A percentile compares a stretch with the other conserved stretches of the same genome.
These are phyloP conservation scores for Poeciliopsis prolifica DNA, from an alignment of 2,113 vertebrate species.

Conservation along the genomic window DNA sequence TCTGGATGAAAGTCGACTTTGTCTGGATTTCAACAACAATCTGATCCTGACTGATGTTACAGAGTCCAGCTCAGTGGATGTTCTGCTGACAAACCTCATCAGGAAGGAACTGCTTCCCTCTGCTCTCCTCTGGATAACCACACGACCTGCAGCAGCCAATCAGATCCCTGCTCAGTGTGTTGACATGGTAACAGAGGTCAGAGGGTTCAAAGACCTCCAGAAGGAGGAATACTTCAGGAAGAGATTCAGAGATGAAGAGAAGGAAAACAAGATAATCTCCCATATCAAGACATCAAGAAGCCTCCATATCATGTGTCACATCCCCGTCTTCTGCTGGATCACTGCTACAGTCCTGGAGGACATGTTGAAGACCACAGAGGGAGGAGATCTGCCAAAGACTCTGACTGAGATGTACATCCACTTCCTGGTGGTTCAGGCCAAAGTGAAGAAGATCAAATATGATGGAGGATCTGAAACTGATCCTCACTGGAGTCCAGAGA, in stretches of 20 bases:
- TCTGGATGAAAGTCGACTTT: conserved; percentile 1
- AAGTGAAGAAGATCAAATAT: conserved; percentile 1
- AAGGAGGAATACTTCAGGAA: conserved; percentile 2
- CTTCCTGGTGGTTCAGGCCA: conserved; percentile 7
- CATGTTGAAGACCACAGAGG: not conserved
- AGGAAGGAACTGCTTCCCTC: conserved; percentile 9
- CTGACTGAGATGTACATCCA: conserved; percentile 8
- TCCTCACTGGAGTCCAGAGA: not conserved
- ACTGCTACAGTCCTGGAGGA: not conserved
- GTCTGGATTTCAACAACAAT: not conserved
- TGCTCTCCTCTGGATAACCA: conserved; percentile 9
- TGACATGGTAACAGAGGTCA: not conserved
- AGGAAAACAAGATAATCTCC: not conserved
- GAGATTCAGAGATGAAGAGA: not conserved
- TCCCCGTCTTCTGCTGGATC: conserved; percentile 13
- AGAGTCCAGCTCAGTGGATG: conserved; percentile 10
- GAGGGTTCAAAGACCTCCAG: conserved; percentile 3
- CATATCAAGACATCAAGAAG: not conserved
- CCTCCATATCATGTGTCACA: conserved; percentile 1
- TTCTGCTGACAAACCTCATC: conserved; percentile 10
- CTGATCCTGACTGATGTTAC: not conserved
- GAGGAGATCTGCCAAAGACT: not conserved
- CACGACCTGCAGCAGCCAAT: conserved; percentile 14
- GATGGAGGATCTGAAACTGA: not conserved
- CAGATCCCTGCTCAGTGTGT: conserved; percentile 6